A percentile compares a stretch with the other conserved stretches of the same genome.
Conservation (phyloP, 2,797 vertebrate genomes). For the Chromobotia macracanthus region DNA sequence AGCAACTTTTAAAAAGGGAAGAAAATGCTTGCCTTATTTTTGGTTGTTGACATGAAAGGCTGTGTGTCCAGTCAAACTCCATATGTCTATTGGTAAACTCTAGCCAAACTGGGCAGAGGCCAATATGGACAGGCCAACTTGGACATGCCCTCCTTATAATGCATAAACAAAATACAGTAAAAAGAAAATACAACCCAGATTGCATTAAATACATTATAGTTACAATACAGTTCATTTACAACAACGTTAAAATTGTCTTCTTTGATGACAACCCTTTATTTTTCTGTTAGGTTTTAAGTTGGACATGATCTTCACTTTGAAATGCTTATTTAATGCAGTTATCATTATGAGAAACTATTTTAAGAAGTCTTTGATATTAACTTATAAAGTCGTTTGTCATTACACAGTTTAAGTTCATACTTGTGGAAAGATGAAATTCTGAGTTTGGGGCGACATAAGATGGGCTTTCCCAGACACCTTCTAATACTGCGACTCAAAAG, state of each 20-base stretch:
- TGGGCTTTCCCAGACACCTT: slow-evolving; percentile 18
- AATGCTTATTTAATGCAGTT: no score
- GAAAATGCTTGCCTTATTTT: not conserved
- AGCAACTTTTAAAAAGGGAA: not conserved
- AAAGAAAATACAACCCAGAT: not conserved
- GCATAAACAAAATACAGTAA: not conserved
- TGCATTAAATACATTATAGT: not conserved
- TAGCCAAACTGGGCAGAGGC: slow-evolving; percentile 8
- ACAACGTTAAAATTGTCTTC: not conserved
- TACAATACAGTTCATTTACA: not conserved
- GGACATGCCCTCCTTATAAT: not conserved
- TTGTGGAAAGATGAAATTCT: slow-evolving; percentile 32
- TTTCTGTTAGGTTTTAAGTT: no score
- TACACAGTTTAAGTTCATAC: slow-evolving; percentile 31
- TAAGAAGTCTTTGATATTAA: slow-evolving; percentile 17
- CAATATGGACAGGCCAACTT: not conserved
- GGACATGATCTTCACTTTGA: no score
- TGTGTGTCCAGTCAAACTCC: not conserved
- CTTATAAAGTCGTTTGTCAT: slow-evolving; percentile 46
- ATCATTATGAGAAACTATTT: not conserved
- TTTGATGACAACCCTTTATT: no score
- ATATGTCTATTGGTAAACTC: not conserved
- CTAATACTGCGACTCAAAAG: not conserved
- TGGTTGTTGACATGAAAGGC: not conserved
- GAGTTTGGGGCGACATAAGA: slow-evolving; percentile 35